Percentiles rank a stretch among this genome's conserved stretches.
Conservation (phyloP, 37 sponge, comb jelly and placozoan genomes). For the Bolinopsis microptera region DNA sequence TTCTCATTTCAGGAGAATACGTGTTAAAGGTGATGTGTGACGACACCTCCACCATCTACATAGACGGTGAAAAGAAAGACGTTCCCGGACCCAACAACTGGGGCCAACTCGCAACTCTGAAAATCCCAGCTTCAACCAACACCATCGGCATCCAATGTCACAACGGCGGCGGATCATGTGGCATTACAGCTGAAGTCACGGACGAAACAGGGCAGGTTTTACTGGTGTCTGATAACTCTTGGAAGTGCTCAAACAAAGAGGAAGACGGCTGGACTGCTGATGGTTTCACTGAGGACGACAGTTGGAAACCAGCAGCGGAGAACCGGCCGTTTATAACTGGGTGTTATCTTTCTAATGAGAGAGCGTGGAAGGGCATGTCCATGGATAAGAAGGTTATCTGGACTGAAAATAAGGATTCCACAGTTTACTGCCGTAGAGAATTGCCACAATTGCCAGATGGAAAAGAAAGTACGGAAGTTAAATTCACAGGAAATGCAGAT, state of each 20-base stretch:
- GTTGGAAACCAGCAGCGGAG: neutral
- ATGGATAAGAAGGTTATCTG: no score
- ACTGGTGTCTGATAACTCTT: neutral
- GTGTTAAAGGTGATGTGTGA: neutral
- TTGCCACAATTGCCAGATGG: no score
- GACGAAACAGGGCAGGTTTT: neutral
- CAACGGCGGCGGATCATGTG: neutral
- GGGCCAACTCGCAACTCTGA: neutral
- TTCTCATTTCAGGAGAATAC: neutral
- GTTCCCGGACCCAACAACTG: neutral
- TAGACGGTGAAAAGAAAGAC: neutral
- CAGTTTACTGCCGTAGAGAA: no score
- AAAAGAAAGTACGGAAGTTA: no score
- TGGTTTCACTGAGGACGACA: neutral
- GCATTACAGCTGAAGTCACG: neutral
- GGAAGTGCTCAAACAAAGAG: neutral
- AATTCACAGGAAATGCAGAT: no score
- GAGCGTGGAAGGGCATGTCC: no score
- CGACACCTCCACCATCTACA: neutral
- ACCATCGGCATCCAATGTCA: neutral
- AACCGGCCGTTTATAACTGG: no score
- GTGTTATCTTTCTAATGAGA: no score
- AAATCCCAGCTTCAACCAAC: neutral
- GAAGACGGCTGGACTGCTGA: neutral
- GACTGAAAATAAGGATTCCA: no score